Evolutionary conservation across 2,797 vertebrate species (phyloP).

Genomic region (Gorsachius magnificus): DNA sequence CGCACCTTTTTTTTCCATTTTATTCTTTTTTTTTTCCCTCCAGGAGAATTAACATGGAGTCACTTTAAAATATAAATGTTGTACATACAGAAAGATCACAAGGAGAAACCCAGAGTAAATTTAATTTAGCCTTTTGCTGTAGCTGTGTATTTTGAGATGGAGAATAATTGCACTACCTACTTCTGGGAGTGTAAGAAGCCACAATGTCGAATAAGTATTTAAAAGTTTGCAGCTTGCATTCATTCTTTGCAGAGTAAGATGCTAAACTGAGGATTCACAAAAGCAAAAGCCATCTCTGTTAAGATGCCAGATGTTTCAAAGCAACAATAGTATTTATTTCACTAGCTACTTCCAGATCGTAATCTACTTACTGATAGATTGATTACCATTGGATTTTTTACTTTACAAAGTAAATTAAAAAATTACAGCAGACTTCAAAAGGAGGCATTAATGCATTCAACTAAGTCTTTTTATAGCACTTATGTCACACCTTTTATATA

Average conservation of each 20-base stretch:
- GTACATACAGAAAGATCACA: neutral
- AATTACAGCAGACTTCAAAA: neutral
- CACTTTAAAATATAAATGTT: neutral
- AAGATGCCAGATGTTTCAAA: conserved; percentile 50
- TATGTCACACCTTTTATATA: neutral
- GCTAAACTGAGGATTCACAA: neutral
- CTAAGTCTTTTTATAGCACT: conserved; percentile 39
- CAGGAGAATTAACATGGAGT: neutral
- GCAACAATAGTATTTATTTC: conserved; percentile 31
- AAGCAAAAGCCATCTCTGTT: neutral
- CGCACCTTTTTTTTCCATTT: too few species aligned
- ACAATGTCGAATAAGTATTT: conserved; percentile 14
- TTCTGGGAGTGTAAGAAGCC: neutral
- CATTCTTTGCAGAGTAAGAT: neutral
- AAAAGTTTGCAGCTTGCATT: conserved; percentile 2
- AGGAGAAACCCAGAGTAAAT: neutral
- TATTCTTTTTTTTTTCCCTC: too few species aligned
- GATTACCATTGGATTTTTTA: neutral
- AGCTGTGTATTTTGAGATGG: neutral
- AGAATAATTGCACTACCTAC: neutral
- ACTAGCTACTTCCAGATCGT: neutral
- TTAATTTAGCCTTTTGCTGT: conserved; percentile 15
- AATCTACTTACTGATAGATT: conserved; percentile 33
- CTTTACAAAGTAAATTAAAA: conserved; percentile 42
- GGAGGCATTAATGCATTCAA: conserved; percentile 14